Conservation (phyloP, 2,888 invertebrate genomes). For the Petrophora chlorosata region DNA sequence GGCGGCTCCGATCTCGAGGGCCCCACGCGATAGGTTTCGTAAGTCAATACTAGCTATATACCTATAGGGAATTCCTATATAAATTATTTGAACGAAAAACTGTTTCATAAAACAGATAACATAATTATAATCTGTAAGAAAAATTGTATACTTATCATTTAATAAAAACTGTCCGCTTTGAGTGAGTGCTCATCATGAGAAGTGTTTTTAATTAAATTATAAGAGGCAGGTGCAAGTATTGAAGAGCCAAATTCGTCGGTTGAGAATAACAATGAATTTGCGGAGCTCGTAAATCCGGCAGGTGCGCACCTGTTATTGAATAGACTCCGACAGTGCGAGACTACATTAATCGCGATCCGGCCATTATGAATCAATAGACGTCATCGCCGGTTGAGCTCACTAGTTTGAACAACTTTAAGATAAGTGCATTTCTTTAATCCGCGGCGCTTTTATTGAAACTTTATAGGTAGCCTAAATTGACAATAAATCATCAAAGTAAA, state of each 20-base stretch:
- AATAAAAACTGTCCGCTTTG: constrained; percentile 11
- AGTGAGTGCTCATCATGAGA: constrained; percentile 16
- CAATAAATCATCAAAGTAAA: constrained; percentile 13
- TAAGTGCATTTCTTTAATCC: background rate
- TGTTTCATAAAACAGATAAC: too few relatives aligned
- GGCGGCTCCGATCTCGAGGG: constrained; percentile 18
- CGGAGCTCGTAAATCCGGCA: constrained; percentile 71
- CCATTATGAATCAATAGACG: constrained; percentile 57
- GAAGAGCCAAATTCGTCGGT: constrained; percentile 61
- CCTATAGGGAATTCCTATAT: too few relatives aligned
- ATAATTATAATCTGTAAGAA: too few relatives aligned
- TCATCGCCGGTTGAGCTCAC: constrained; percentile 34
- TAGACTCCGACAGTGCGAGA: constrained; percentile 60
- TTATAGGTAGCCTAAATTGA: constrained; percentile 4
- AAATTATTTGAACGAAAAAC: too few relatives aligned
- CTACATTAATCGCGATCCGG: constrained; percentile 64
- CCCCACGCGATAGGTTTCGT: constrained; percentile 17
- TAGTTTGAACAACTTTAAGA: constrained; percentile 15
- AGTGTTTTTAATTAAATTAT: constrained; percentile 48
- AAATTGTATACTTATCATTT: background rate
- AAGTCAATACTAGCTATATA: too few relatives aligned
- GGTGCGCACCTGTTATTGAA: constrained; percentile 72
- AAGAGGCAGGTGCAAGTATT: constrained; percentile 49
- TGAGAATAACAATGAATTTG: constrained; percentile 76
- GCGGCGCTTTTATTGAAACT: background rate